Evolutionary conservation across 1,140 invertebrate genomes (phyloP), one percentile per base, ranked within the genome.

Genomic region (Parasteatoda tepidariorum): DNA sequence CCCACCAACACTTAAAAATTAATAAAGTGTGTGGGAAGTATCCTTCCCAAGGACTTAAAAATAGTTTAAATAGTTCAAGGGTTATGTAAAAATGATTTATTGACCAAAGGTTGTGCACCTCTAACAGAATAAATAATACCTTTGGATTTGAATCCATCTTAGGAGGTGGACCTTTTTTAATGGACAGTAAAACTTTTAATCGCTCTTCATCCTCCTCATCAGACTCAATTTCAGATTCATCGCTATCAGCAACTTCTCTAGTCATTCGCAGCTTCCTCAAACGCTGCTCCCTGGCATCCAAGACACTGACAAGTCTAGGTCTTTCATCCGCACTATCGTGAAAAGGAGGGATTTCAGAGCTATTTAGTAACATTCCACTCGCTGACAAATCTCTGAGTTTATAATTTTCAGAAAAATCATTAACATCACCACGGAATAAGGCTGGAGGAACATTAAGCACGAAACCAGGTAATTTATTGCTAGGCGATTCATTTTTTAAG

Each of bases 91-190:
- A n/a, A n/a, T n/a, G n/a, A n/a, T n/a, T n/a, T n/a, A n/a, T n/a
- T n/a, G n/a, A n/a, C n/a, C n/a, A n/a, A n/a, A n/a, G n/a, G n/a
- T n/a, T n/a, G n/a, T n/a, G n/a, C n/a, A n/a, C n/a, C n/a, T n/a
- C n/a, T n/a, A n/a, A n/a, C n/a, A n/a, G n/a, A n/a, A n/a, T n/a
- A n/a, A n/a, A n/a, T n/a, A n/a, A n/a, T n/a, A 79, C 83, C n/a
- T 84, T 34, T 76, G 57, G 33, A 59, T 74, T 76, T 13, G 34
- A 34, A 78, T 85, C 82, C 11, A 85, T 24, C 54, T 85, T 85
- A n/a, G 79, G 26, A 30, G 84, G 84, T 9, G 85, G 84, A 1
- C 85, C 84, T 67, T 76, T 85, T 0, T 70, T 70, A 22, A 86
- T 85, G 2, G 54, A 73, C 15, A 84, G 33, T n/a, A 84, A 30